Percentiles rank a stretch among this genome's conserved stretches.
phyloP scores from a whole-genome alignment of 2,113 vertebrate genomes.

The Cephalopterus ornatus region DNA sequence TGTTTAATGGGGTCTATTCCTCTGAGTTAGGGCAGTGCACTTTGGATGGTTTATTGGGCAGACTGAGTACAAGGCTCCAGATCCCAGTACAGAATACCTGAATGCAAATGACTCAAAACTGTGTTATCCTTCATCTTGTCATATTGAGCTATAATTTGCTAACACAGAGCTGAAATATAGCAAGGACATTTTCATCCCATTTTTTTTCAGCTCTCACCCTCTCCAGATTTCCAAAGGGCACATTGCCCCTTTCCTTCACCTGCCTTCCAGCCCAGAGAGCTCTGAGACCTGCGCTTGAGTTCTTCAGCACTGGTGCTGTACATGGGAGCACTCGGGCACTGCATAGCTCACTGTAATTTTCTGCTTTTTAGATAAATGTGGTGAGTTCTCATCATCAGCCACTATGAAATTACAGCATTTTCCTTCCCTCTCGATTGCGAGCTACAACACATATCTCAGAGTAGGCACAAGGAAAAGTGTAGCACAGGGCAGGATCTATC shows the following conservation, averaged over 20 bases:
- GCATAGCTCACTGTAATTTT: background rate
- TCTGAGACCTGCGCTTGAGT: rapidly evolving
- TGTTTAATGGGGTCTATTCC: background rate
- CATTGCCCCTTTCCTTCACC: background rate
- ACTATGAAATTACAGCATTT: background rate
- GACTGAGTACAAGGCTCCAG: background rate
- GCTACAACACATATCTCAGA: background rate
- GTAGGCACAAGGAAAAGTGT: background rate
- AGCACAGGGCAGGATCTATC: background rate
- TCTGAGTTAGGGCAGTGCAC: background rate
- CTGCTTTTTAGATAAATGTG: background rate
- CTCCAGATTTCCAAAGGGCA: too few species aligned
- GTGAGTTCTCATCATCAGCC: background rate
- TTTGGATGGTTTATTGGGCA: background rate
- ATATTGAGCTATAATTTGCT: background rate
- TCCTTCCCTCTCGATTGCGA: background rate
- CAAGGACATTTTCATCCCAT: background rate
- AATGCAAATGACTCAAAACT: background rate
- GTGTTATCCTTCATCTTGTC: constrained; percentile 9
- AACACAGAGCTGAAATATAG: background rate
- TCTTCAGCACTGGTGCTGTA: background rate
- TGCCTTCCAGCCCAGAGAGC: background rate
- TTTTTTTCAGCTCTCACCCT: background rate
- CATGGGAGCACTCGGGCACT: background rate
- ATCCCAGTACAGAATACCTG: background rate